Evolutionary conservation across 2,797 vertebrate species (phyloP), one percentile per base, ranked within the genome.

Genomic region (Rhyacichthys aspro): DNA sequence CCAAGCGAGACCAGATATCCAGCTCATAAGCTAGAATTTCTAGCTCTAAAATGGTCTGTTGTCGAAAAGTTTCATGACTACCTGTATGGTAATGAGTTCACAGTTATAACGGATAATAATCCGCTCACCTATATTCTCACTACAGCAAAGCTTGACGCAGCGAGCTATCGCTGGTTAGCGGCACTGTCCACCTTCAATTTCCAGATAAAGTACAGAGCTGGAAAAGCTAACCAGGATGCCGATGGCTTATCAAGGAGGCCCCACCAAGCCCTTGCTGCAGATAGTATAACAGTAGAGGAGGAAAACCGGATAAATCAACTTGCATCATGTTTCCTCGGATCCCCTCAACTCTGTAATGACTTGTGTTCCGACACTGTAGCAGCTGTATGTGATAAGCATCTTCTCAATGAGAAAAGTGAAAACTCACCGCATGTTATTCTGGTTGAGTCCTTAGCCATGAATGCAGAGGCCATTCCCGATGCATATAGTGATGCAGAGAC

Each of bases 11-110:
- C 43, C 5, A 11, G 17, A 11, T 58, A 58, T 11, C 55, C 55
- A 3, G 17, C 55, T 28, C 23, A 28, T 6, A 28, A 28, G 23
- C 23, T 28, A 28, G 23, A 28, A 28, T 28, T 28, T 28, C 17
- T 54, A 6, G 39, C 54, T 17, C 11, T 56, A 0, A 56, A 56
- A 32, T 56, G 54, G 28, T 43, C 54, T 0, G 16, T 56, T 9
- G 41, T 34, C 1, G 54, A 58, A 0, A 58, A 56, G 5, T 56
- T 56, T 1, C 55, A 56, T 0, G 55, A 56, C 32, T 44, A 47
- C 2, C 33, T 58, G 0, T 58, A 47, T 23, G 55, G 55, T 1
- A 45, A 37, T 1, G 0, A 1, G 0, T 58, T 46, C 16, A 28
- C 11, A 0, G 55, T 46, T 0, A 1, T 46, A 7, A 58, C 34